Conservation (phyloP, 2,113 vertebrate species). For the Leptosomus discolor region DNA sequence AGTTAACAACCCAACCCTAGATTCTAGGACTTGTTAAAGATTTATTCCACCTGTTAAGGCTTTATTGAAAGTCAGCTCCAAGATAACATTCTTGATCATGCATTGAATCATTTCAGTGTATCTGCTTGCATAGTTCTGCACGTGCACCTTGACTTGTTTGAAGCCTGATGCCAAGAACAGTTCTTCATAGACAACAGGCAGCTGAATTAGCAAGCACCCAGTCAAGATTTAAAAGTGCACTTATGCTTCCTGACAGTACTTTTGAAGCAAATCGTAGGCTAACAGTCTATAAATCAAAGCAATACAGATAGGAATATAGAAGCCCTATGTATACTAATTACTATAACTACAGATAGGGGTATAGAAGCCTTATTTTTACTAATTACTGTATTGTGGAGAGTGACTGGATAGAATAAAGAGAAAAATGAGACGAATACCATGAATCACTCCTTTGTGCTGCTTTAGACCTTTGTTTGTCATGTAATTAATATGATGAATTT, state of each 20-base stretch:
- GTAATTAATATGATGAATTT: not conserved
- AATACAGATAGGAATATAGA: not conserved
- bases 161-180: not conserved
- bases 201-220: not conserved
- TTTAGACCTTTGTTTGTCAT: not conserved
- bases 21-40: not conserved
- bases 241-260: not conserved
- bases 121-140: not conserved
- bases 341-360: not conserved
- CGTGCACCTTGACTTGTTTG: not conserved
- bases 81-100: not conserved
- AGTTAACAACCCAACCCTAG: not conserved
- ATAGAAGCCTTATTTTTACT: not conserved
- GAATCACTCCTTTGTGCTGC: not conserved
- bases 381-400: not conserved
- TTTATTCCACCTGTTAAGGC: not conserved
- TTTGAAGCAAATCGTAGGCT: not conserved
- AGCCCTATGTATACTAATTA: not conserved
- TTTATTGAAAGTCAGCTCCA: not conserved
- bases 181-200: not conserved
- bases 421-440: not conserved
- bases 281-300: not conserved
- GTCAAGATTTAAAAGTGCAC: not conserved
- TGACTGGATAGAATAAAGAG: not conserved
- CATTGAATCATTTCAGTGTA: not conserved